These are phyloP conservation scores for Leuctra nigra DNA, from an alignment of 2,888 invertebrate genomes.

Conservation along the genomic window DNA sequence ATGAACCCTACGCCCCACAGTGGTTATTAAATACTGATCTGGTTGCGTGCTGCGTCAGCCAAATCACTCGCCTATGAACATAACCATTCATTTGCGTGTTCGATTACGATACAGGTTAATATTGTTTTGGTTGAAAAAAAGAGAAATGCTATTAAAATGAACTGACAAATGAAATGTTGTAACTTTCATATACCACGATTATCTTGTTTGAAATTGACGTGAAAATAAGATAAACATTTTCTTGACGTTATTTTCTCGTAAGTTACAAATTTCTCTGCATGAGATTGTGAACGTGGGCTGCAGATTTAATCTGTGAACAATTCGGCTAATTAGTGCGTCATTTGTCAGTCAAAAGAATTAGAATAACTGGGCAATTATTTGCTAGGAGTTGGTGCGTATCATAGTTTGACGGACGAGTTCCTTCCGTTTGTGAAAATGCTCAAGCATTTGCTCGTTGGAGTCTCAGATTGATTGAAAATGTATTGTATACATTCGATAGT, in stretches of 20 bases:
- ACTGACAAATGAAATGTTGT: too few species aligned
- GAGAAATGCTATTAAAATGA: neutral
- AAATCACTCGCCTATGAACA: neutral
- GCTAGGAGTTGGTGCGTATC: neutral
- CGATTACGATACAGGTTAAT: neutral
- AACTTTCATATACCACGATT: too few species aligned
- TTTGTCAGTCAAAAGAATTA: neutral
- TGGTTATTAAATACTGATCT: neutral
- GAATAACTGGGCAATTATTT: neutral
- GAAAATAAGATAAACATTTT: neutral
- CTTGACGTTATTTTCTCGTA: too few species aligned
- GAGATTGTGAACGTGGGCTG: too few species aligned
- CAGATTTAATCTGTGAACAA: neutral
- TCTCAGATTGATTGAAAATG: too few species aligned
- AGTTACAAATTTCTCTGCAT: too few species aligned
- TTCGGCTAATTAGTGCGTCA: slow-evolving; percentile 3
- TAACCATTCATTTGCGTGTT: neutral
- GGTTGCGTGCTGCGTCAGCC: neutral
- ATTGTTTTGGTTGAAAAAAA: neutral
- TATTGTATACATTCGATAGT: too few species aligned
- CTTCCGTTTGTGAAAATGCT: too few species aligned
- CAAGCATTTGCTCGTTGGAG: too few species aligned
- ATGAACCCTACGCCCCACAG: neutral
- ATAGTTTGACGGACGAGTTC: neutral
- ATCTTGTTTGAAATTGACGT: neutral